Evolutionary conservation across 2,888 invertebrate genomes (phyloP), one percentile per base, ranked within the genome.

Genomic region (Ptychoptera albimana): DNA sequence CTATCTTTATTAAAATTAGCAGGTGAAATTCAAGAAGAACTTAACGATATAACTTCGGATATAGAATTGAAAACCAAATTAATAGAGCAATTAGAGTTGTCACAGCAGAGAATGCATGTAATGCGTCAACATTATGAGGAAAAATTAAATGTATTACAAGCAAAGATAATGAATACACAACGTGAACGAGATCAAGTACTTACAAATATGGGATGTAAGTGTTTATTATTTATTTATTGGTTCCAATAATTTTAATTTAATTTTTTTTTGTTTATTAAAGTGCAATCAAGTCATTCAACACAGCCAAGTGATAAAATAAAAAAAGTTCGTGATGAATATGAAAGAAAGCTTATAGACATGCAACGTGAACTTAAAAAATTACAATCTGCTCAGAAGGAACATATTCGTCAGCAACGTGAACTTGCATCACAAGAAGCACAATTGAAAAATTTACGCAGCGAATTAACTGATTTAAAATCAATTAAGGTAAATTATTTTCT

Each of bases 11-110:
- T n/a, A n/a, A 44, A 31, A n/a, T n/a, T 53, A 58, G 70, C 71
- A 45, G 69, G 71, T 48, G 72, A 68, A 37, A 75, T 77, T 35
- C 74, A 85, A 51, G 83, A 84, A 30, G 88, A 93, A 60, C 68
- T 97, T 47, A 85, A 89, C 11, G 83, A 85, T 9, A 67, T 97
- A 12, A 92, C 89, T 45, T 85, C 85, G 39, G 92, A 96, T 63
- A 96, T 97, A 51, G 87, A 87, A 58, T 84, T 93, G 45, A 97
- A 97, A 61, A 86, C 93, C 52, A 82, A 88, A 45, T 70, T 97
- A 38, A 93, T 98, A 50, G 91, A 92, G 56, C 92, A 96, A 57
- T 64, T 97, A 51, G 96, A 97, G 61, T 67, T 81, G 46, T 88
- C 88, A 0, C 92, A 96, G 60, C 74, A 84, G 44, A 71, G 91